Evolutionary conservation across 2,113 vertebrate genomes (phyloP).

Genomic region (Nothoprocta pentlandii): DNA sequence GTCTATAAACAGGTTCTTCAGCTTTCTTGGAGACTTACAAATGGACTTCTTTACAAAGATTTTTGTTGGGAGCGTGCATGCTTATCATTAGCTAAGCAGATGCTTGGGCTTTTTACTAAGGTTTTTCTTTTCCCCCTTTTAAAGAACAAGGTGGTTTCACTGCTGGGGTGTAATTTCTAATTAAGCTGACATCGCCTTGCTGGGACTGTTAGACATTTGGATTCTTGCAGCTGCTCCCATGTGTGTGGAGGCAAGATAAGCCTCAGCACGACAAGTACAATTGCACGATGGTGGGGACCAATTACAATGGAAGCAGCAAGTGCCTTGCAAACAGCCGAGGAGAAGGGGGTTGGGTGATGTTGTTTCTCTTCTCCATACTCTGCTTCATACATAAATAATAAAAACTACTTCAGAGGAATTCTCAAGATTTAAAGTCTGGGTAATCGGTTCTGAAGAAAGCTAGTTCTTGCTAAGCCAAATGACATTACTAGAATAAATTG

Average conservation of each 20-base stretch:
- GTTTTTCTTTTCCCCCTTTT: conserved; percentile 26
- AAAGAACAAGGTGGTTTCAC: conserved; percentile 1
- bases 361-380: neutral
- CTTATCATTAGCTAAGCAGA: neutral
- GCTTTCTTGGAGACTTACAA: neutral
- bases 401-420: neutral
- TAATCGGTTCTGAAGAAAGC: neutral
- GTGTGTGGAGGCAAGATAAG: conserved; percentile 1
- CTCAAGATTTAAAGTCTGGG: neutral
- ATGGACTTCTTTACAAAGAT: neutral
- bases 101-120: neutral
- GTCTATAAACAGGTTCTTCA: neutral
- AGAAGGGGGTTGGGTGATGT: neutral
- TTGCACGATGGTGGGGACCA: neutral
- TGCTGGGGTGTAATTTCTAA: conserved; percentile 23
- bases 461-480: neutral
- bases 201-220: neutral
- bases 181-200: neutral
- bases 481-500: neutral
- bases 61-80: neutral
- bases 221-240: neutral
- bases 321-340: neutral
- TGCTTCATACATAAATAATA: neutral
- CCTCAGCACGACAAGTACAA: neutral
- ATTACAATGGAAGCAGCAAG: neutral